Percentiles rank a stretch among this genome's conserved stretches.
phyloP scores from a whole-genome alignment of 2,888 invertebrate genomes.

The Aricia artaxerxes region DNA sequence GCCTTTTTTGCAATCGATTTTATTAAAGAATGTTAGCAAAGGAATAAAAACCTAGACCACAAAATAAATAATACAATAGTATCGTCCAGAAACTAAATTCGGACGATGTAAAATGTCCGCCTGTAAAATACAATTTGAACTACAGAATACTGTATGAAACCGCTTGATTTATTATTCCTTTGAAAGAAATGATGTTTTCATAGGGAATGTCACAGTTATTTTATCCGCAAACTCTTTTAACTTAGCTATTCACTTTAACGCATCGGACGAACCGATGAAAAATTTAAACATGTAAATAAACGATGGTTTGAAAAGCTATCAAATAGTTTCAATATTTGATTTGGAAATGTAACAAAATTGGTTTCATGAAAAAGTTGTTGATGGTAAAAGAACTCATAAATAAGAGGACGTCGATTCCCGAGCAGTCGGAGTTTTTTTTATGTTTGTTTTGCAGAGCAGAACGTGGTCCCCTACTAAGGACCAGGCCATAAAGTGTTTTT shows the following conservation, averaged over 20 bases:
- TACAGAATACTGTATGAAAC: slow-evolving; percentile 14
- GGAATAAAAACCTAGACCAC: not conserved
- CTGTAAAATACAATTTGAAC: not conserved
- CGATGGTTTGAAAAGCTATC: not conserved
- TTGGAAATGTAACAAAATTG: not conserved
- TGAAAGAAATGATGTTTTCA: slow-evolving; percentile 19
- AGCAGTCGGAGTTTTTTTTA: too few species aligned
- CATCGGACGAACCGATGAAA: not conserved
- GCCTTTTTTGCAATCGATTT: too few species aligned
- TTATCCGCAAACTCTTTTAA: not conserved
- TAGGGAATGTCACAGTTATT: slow-evolving; percentile 1
- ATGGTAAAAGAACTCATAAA: too few species aligned
- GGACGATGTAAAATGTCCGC: not conserved
- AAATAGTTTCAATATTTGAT: not conserved
- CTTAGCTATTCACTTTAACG: slow-evolving; percentile 16
- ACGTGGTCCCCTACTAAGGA: too few species aligned
- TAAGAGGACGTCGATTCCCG: too few species aligned
- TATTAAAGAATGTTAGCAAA: not conserved
- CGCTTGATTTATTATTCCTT: slow-evolving; percentile 18
- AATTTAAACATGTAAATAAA: not conserved
- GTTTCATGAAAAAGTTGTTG: not conserved
- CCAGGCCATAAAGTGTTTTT: too few species aligned
- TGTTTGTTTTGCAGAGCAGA: too few species aligned
- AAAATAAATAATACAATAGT: not conserved
- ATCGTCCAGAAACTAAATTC: not conserved